Evolutionary conservation across 2,797 vertebrate species (phyloP), one percentile per base, ranked within the genome.

Genomic region (Pseudomugil tenellus): DNA sequence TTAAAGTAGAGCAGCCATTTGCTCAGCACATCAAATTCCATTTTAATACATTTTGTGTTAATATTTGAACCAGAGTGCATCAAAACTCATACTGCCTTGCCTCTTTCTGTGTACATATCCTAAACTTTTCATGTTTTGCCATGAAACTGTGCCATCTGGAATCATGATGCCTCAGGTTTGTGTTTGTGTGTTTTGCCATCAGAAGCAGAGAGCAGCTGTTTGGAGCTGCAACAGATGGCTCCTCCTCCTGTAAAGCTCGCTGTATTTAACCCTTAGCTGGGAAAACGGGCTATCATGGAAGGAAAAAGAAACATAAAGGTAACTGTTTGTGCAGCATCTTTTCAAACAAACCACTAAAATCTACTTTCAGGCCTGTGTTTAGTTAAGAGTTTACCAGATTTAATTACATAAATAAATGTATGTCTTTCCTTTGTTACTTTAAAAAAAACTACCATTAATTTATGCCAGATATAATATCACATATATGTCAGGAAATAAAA

Each of bases 211-310:
- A 82, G 64, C 78, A 83, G 71, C 74, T 85, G 79, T 70, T 69
- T 79, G 31, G 59, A 79, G 57, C 10, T 8, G 17, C 72, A 81
- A 70, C 82, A 86, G 81, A 83, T 80, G 76, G 72, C 59, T 61
- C 52, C 32, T 67, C 58, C 64, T 70, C 58, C 64, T 67, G 34
- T 73, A 49, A 46, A 78, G 73, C 53, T 29, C 37, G 56, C 66
- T 54, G 58, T 31, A 21, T 76, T 80, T 62, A 78, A 74, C 78
- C 65, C 53, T 29, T 59, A 34, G 35, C 23, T 37, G 28, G 29
- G 10, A 63, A 31, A 48, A 49, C 16, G 49, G 23, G 49, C 51
- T 3, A 55, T 46, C 31, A 21, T 19, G 19, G n/a, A 41, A 43
- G 6, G 17, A n/a, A 39, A 39, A 39, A 48, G 19, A 51, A 19